Evolutionary conservation across 2,797 vertebrate genomes (phyloP).

Genomic region (Coregonus sp.): DNA sequence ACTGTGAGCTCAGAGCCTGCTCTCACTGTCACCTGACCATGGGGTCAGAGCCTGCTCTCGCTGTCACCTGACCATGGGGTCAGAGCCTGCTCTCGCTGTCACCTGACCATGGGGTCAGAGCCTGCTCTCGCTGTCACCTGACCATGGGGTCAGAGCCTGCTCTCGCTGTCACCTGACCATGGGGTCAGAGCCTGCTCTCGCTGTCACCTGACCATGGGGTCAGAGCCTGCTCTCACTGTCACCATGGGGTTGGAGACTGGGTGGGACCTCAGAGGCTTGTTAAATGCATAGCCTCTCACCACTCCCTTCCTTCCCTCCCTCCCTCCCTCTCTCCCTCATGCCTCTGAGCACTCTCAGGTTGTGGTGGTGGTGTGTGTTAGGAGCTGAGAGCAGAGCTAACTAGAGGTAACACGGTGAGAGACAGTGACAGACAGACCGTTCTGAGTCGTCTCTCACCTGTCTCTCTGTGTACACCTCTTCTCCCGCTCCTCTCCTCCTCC

Average conservation of each 20-base stretch:
- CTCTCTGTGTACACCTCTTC: slow-evolving; percentile 18
- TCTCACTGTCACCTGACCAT: no score
- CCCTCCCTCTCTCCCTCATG: slow-evolving; percentile 8
- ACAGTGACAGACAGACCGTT: neutral
- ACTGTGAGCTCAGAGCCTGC: neutral
- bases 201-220: no score
- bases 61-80: no score
- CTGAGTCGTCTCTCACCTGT: slow-evolving; percentile 22
- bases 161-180: no score
- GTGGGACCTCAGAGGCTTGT: neutral
- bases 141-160: no score
- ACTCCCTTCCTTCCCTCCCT: neutral
- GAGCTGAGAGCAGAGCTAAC: neutral
- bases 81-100: no score
- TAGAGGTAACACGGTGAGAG: neutral
- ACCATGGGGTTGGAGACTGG: no score
- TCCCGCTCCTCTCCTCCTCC: neutral
- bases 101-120: no score
- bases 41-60: no score
- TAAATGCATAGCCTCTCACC: no score
- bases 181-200: neutral
- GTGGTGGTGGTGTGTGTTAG: slow-evolving; percentile 7
- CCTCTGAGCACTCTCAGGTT: no score
- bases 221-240: neutral
- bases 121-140: no score